Base-by-base conservation (phyloP, 2,113 vertebrate genomes). In the Jacana jacana region DNA sequence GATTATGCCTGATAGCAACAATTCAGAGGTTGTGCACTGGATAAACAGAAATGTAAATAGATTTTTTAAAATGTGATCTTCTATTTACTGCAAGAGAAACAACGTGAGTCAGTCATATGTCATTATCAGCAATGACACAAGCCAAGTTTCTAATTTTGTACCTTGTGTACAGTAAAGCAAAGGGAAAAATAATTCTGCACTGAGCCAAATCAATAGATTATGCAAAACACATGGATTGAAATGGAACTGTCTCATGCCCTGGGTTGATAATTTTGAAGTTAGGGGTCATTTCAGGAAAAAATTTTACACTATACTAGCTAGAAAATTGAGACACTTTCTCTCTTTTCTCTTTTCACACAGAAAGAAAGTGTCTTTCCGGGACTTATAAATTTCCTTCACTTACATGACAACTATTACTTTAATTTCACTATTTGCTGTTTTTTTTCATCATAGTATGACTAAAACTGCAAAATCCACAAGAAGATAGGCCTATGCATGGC, bases 101-200 rank as follows among this genome's bases (percentile, higher is more conserved):
- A 6, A 13, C 6, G 2, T 37, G 60, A 88, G 17, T 19, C 33
- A 81, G 77, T 76, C 68, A 73, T 51, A 88, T 4, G 8, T 60
- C 86, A 72, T 17, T 66, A 89, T 25, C 78, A 83, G 27, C 73
- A 91, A 52, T 71, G 78, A 93, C 84, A 91, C 24, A 95, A 69
- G 30, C 23, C 40, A 63, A 65, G 68, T 80, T 97, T 89, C 91
- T 95, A 97, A 95, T 91, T 95, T 85, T 91, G 87, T 92, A 93
- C 35, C 40, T 89, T 89, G 77, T 91, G 92, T 94, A 94, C 88
- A 94, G 55, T 77, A 85, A 85, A 83, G 75, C 6, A 1, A 66
- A 78, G n/a, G 69, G 73, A 73, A 93, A 89, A 93, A 84, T 76
- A 93, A 83, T 76, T 83, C 76, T 61, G 42, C 17, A 64, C 40